Evolutionary conservation across 2,113 vertebrate genomes (phyloP).

Genomic region (Amphilophus citrinellus): DNA sequence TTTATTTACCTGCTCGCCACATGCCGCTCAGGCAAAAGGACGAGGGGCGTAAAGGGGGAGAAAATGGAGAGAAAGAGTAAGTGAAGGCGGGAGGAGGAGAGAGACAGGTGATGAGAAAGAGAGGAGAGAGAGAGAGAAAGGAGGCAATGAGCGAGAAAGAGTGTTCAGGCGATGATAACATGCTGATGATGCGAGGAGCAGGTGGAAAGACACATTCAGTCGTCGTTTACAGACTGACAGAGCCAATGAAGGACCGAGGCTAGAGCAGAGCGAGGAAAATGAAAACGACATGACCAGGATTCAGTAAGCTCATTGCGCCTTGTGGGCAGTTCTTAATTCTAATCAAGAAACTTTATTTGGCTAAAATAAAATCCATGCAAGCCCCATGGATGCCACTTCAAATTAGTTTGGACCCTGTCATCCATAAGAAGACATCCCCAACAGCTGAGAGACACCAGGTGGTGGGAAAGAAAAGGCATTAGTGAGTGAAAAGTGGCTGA

Average conservation of each 20-base stretch:
- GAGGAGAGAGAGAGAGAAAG: slow-evolving; percentile 40
- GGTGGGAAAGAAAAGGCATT: slow-evolving; percentile 39
- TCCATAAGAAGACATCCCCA: slow-evolving; percentile 28
- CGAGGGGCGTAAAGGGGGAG: slow-evolving; percentile 41
- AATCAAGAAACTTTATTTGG: slow-evolving; percentile 60
- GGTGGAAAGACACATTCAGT: slow-evolving; percentile 61
- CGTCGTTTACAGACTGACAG: slow-evolving; percentile 60
- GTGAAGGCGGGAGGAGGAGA: slow-evolving; percentile 7
- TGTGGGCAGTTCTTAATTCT: slow-evolving; percentile 25
- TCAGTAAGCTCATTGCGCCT: slow-evolving; percentile 31
- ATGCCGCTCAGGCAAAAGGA: slow-evolving; percentile 67
- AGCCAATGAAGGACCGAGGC: slow-evolving; percentile 43
- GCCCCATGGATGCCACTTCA: slow-evolving; percentile 50
- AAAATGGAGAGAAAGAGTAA: slow-evolving; percentile 20
- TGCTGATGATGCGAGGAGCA: slow-evolving; percentile 60
- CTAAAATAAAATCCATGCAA: slow-evolving; percentile 51
- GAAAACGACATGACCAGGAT: slow-evolving; percentile 50
- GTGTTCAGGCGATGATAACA: slow-evolving; percentile 61
- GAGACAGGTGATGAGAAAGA: slow-evolving; percentile 59
- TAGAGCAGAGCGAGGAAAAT: slow-evolving; percentile 46
- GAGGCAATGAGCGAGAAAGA: slow-evolving; percentile 42
- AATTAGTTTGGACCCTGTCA: slow-evolving; percentile 52
- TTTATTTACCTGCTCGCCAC: slow-evolving; percentile 81
- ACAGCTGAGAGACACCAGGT: slow-evolving; percentile 61
- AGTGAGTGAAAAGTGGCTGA: slow-evolving; percentile 21